These are phyloP conservation scores for Empis stercorea DNA, from an alignment of 2,888 invertebrate genomes.

Conservation along the genomic window DNA sequence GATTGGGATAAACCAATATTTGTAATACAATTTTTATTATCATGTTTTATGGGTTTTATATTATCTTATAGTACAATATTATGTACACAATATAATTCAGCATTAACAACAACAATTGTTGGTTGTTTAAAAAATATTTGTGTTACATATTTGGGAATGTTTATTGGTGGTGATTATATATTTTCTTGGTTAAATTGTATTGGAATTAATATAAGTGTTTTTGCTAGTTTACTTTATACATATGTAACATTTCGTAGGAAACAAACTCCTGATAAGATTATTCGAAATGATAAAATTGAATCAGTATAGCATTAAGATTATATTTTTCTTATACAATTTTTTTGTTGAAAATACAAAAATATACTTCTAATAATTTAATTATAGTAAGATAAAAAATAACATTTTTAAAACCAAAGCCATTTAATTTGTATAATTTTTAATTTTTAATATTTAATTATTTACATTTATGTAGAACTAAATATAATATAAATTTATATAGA, in stretches of 20 bases:
- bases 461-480: too few relatives aligned
- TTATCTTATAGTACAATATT: slow-evolving; percentile 89
- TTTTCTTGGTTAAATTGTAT: slow-evolving; percentile 90
- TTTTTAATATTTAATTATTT: too few relatives aligned
- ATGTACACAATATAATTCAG: slow-evolving; percentile 93
- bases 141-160: slow-evolving; percentile 96
- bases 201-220: slow-evolving; percentile 88
- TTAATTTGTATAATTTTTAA: too few relatives aligned
- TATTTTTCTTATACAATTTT: too few relatives aligned
- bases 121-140: slow-evolving; percentile 97
- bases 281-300: slow-evolving; percentile 14
- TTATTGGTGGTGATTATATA: slow-evolving; percentile 94
- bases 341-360: too few relatives aligned
- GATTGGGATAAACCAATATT: slow-evolving; percentile 69
- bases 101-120: slow-evolving; percentile 96
- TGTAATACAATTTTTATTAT: slow-evolving; percentile 65
- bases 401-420: too few relatives aligned
- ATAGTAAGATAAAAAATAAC: too few relatives aligned
- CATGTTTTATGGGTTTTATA: slow-evolving; percentile 94
- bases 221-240: slow-evolving; percentile 74
- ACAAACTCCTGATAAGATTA: slow-evolving; percentile 27
- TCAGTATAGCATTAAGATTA: slow-evolving; percentile 14
- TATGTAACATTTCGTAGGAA: slow-evolving; percentile 62
- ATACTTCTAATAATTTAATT: too few relatives aligned
- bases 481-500: too few relatives aligned